Evolutionary conservation across 1,140 invertebrate species (phyloP).

Genomic region (Aphelenchoides besseyi): DNA sequence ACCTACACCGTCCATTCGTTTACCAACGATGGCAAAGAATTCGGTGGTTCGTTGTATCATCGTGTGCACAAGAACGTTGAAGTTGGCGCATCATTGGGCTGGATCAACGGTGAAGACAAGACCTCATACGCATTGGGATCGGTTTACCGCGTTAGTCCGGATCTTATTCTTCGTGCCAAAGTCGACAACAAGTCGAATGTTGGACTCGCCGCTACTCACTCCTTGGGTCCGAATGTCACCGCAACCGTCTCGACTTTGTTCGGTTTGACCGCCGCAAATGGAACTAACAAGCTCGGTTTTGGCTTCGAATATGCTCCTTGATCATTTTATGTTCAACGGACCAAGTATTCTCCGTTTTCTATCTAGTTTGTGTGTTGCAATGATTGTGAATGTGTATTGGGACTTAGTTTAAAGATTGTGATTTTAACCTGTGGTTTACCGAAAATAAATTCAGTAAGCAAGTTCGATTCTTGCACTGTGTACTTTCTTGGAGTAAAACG

Average conservation of each 20-base stretch:
- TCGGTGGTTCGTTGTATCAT: constrained; percentile 58
- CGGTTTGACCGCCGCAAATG: constrained; percentile 25
- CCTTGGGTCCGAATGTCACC: constrained; percentile 28
- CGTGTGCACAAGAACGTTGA: constrained; percentile 56
- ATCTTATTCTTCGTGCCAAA: constrained; percentile 58
- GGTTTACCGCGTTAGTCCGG: constrained; percentile 51
- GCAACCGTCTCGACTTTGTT: constrained; percentile 47
- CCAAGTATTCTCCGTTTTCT: not conserved
- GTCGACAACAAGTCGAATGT: constrained; percentile 55
- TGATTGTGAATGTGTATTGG: constrained; percentile 24
- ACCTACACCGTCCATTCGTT: constrained; percentile 50
- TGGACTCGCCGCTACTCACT: constrained; percentile 37
- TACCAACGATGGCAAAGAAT: constrained; percentile 54
- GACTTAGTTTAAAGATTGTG: not conserved
- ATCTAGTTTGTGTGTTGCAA: constrained; percentile 10
- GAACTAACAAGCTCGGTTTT: constrained; percentile 44
- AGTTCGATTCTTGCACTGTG: not conserved
- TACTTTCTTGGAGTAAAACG: too few species aligned
- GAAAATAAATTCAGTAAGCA: not conserved
- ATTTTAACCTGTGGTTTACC: not conserved
- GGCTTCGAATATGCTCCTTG: constrained; percentile 42
- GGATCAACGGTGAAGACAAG: constrained; percentile 50
- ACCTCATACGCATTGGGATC: constrained; percentile 52
- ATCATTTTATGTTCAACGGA: not conserved
- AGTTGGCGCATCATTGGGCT: constrained; percentile 55